Evolutionary conservation across 2,797 vertebrate species (phyloP).

Genomic region (Pampus argenteus): DNA sequence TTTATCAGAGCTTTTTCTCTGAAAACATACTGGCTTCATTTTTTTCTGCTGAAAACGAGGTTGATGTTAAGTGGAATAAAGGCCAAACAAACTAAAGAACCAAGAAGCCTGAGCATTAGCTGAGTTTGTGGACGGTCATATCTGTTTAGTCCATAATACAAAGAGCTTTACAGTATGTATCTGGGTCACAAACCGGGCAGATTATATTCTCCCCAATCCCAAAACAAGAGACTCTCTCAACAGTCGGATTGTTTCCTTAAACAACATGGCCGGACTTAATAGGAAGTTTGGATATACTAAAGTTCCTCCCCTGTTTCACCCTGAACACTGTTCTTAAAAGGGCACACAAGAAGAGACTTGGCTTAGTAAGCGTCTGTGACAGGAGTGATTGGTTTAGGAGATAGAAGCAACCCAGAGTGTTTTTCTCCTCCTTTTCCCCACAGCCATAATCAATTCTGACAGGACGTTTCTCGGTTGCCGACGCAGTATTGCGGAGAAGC

Average conservation of each 20-base stretch:
- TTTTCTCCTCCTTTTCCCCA: not conserved
- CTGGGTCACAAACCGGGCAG: not conserved
- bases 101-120: not conserved
- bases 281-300: not conserved
- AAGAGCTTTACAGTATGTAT: not conserved
- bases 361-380: not conserved
- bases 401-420: not conserved
- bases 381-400: slow-evolving; percentile 1
- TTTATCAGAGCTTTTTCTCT: no score
- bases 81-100: not conserved
- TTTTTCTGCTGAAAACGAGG: no score
- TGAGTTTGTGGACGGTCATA: slow-evolving; percentile 4
- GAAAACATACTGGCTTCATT: no score
- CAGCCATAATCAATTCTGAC: slow-evolving; percentile 8
- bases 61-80: not conserved
- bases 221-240: slow-evolving; percentile 1
- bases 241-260: not conserved
- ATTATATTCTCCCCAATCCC: slow-evolving; percentile 10
- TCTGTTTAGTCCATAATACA: slow-evolving; percentile 9
- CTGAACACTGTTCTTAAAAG: not conserved
- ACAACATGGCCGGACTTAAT: slow-evolving; percentile 5
- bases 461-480: not conserved
- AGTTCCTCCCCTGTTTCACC: not conserved
- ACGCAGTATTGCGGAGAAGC: not conserved
- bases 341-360: slow-evolving; percentile 14